A percentile compares a stretch with the other conserved stretches of the same genome.
Evolutionary conservation across 2,888 invertebrate species (phyloP).

Genomic region (Orchestes rusci): DNA sequence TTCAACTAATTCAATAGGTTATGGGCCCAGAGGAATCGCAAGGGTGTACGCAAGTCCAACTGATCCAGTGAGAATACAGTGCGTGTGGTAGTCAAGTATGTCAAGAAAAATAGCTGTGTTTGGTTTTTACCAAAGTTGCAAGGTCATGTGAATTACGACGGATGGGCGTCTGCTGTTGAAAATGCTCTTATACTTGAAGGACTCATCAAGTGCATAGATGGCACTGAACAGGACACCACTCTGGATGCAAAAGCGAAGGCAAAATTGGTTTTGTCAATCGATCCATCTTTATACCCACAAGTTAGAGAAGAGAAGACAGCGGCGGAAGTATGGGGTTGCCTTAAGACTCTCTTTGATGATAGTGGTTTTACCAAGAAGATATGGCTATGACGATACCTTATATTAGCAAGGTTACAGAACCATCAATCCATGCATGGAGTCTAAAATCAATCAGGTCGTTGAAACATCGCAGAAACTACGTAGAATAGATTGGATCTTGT

Average conservation of each 20-base stretch:
- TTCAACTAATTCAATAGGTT: background rate
- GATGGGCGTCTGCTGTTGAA: background rate
- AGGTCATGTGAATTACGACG: background rate
- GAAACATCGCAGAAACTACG: background rate
- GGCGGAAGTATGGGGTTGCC: background rate
- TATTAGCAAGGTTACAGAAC: background rate
- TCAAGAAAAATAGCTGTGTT: background rate
- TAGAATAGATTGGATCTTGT: no score
- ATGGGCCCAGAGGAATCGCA: background rate
- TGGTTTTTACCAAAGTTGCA: background rate
- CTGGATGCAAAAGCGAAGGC: background rate
- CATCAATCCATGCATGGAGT: background rate
- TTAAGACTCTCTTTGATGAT: background rate
- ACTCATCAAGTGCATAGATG: background rate
- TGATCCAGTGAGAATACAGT: no score
- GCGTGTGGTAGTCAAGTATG: background rate
- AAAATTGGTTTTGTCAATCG: slow-evolving; percentile 2
- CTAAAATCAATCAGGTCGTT: background rate
- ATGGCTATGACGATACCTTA: background rate
- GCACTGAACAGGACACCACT: background rate
- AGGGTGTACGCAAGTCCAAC: no score
- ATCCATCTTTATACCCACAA: background rate
- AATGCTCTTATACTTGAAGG: slow-evolving; percentile 1
- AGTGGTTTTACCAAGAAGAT: background rate
- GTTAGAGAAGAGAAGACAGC: background rate